These are phyloP conservation scores for Gymnoscopelus braueri DNA, from an alignment of 2,797 vertebrate species.

Conservation along the genomic window DNA sequence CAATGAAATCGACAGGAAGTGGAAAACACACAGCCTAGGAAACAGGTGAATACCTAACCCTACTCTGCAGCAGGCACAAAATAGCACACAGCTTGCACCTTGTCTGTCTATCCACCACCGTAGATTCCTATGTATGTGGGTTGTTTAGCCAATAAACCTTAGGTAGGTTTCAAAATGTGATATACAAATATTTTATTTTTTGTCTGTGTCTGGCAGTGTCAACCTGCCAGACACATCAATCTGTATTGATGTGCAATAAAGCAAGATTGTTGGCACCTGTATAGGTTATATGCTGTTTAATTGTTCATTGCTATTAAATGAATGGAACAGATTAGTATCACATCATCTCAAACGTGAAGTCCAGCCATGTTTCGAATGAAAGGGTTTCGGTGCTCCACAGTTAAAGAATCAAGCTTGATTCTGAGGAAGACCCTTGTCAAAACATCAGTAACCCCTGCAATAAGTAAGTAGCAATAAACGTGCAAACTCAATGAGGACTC, in stretches of 20 bases:
- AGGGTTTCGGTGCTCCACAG: too few relatives aligned
- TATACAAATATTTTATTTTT: conserved; percentile 16
- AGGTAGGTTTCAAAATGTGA: conserved; percentile 34
- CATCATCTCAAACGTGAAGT: too few relatives aligned
- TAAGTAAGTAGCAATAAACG: too few relatives aligned
- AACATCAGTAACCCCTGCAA: too few relatives aligned
- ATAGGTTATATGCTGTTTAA: neutral
- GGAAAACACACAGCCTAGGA: too few relatives aligned
- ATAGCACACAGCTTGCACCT: conserved; percentile 13
- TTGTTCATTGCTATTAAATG: conserved; percentile 15
- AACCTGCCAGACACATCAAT: neutral
- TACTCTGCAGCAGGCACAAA: conserved; percentile 24
- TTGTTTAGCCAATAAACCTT: conserved; percentile 26
- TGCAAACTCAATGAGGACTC: too few relatives aligned
- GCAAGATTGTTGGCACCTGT: conserved; percentile 27
- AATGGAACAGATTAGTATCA: too few relatives aligned
- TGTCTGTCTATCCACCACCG: conserved; percentile 11
- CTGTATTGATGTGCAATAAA: conserved; percentile 52
- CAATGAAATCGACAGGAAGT: too few relatives aligned
- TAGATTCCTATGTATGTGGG: conserved; percentile 25
- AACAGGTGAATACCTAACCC: conserved; percentile 1
- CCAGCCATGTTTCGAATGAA: too few relatives aligned
- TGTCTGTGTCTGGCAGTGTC: conserved; percentile 1
- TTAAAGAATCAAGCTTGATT: too few relatives aligned
- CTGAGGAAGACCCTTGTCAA: too few relatives aligned